phyloP scores from a whole-genome alignment of 2,888 invertebrate genomes.

The Callyntrura guangdongensis region DNA sequence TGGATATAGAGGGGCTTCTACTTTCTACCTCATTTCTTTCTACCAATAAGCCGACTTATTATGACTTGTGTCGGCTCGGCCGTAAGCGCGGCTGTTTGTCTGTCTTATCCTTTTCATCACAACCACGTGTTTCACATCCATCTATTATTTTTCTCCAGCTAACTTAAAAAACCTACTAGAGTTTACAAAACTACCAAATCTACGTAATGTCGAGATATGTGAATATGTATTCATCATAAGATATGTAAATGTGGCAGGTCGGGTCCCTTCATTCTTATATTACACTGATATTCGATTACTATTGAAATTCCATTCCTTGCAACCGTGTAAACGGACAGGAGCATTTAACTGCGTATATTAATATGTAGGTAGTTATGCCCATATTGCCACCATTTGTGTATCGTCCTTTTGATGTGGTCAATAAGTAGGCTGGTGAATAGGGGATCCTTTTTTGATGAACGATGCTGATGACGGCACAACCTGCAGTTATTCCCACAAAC shows the following conservation, averaged over 20 bases:
- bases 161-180: neutral
- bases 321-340: neutral
- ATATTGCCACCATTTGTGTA: slow-evolving; percentile 23
- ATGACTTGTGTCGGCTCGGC: neutral
- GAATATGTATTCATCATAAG: neutral
- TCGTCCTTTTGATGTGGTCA: slow-evolving; percentile 53
- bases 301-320: neutral
- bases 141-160: neutral
- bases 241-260: neutral
- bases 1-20: neutral
- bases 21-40: neutral
- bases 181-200: neutral
- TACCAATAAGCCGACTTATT: neutral
- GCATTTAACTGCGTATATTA: neutral
- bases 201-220: neutral
- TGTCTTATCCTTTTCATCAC: slow-evolving; percentile 47
- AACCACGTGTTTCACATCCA: slow-evolving; percentile 69
- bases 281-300: neutral
- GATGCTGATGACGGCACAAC: slow-evolving; percentile 27
- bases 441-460: slow-evolving; percentile 37
- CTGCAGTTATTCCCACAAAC: slow-evolving; percentile 23
- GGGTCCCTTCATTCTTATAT: slow-evolving; percentile 9
- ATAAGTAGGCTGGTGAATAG: slow-evolving; percentile 47
- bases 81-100: neutral
- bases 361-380: neutral